These are phyloP conservation scores for Halictus rubicundus DNA, from an alignment of 1,140 invertebrate genomes.

Conservation along the genomic window DNA sequence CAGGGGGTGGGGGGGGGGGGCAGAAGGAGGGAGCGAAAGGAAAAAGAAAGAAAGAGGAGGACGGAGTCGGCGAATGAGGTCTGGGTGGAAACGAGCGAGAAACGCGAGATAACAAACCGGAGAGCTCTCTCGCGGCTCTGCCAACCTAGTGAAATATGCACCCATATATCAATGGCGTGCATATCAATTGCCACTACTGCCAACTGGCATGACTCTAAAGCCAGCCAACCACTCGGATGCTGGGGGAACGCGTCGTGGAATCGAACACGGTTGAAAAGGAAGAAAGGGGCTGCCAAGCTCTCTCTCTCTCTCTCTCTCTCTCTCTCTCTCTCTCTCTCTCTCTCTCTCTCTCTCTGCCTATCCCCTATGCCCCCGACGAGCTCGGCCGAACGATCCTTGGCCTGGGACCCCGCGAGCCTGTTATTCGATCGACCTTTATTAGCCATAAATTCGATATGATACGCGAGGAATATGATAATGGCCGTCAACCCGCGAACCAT, in stretches of 20 bases:
- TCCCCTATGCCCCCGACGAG: conserved; percentile 9
- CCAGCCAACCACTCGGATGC: conserved; percentile 51
- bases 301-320: no score
- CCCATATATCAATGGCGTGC: conserved; percentile 67
- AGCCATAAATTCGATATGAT: conserved; percentile 68
- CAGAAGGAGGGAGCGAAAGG: neutral
- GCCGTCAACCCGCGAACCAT: conserved; percentile 45
- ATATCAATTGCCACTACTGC: conserved; percentile 70
- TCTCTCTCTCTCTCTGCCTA: no score
- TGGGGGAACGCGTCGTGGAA: conserved; percentile 26
- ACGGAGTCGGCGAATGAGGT: no score
- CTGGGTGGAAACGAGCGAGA: conserved; percentile 3
- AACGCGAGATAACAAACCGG: conserved; percentile 59
- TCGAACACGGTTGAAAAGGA: conserved; percentile 22
- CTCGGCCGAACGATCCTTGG: neutral
- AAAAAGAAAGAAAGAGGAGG: neutral
- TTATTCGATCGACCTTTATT: conserved; percentile 69
- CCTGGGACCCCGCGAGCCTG: conserved; percentile 46
- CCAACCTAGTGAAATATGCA: conserved; percentile 68
- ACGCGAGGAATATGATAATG: conserved; percentile 69
- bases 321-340: no score
- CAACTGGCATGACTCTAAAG: conserved; percentile 68
- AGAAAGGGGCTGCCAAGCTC: conserved; percentile 2
- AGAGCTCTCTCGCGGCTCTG: conserved; percentile 54
- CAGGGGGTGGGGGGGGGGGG: neutral